Evolutionary conservation across 2,113 vertebrate species (phyloP).

Genomic region (Typhlomys cinereus): DNA sequence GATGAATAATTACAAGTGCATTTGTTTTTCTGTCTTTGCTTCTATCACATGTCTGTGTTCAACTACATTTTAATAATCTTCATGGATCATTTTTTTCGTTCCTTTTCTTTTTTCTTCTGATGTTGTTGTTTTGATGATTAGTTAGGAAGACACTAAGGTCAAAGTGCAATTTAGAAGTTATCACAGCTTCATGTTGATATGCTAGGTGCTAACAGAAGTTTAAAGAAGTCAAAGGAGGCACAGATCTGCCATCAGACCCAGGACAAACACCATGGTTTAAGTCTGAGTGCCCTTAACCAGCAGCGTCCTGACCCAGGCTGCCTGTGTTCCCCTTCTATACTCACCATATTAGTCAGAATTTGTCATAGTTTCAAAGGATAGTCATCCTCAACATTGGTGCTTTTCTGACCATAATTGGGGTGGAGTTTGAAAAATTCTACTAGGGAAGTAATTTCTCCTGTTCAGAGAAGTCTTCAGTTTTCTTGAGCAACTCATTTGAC

Average conservation of each 20-base stretch:
- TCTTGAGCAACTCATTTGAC: neutral
- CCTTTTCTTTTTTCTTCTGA: neutral
- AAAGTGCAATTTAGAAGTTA: neutral
- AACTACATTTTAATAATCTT: neutral
- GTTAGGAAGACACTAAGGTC: neutral
- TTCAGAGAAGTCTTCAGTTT: neutral
- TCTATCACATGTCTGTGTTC: neutral
- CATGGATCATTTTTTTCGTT: neutral
- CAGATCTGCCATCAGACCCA: neutral
- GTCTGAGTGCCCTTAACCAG: neutral
- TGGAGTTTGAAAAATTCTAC: neutral
- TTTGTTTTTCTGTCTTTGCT: neutral
- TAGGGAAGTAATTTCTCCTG: neutral
- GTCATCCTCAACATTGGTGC: neutral
- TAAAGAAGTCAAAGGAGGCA: neutral
- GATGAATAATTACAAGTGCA: neutral
- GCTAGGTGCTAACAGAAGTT: neutral
- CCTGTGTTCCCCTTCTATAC: neutral
- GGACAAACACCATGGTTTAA: neutral
- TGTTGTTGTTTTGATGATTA: neutral
- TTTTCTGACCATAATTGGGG: neutral
- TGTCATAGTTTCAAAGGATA: neutral
- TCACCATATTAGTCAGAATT: slow-evolving; percentile 35
- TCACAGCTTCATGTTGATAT: neutral
- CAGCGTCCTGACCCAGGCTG: neutral